Conservation (phyloP, 2,797 vertebrate species). For the Borostomias antarcticus region DNA sequence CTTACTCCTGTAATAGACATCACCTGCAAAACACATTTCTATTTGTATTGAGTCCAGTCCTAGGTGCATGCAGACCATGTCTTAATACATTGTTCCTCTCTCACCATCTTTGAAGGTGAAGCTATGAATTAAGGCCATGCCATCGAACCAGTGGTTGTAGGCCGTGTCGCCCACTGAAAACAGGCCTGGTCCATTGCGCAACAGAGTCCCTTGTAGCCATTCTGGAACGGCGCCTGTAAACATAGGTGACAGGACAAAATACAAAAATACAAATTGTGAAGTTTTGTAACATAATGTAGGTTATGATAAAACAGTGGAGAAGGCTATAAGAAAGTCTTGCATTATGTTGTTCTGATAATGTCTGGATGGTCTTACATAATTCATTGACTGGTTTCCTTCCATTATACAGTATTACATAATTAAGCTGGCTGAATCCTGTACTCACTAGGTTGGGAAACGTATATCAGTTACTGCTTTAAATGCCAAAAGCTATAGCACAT, state of each 20-base stretch:
- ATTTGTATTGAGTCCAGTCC: not conserved
- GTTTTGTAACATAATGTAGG: too few relatives aligned
- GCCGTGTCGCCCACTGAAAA: slow-evolving; percentile 82
- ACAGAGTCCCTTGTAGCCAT: slow-evolving; percentile 87
- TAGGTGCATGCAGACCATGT: not conserved
- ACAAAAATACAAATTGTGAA: not conserved
- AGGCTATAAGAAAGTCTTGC: too few relatives aligned
- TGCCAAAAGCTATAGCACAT: too few relatives aligned
- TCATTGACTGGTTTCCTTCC: too few relatives aligned
- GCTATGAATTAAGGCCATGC: slow-evolving; percentile 89
- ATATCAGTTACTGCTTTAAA: too few relatives aligned
- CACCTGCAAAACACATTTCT: slow-evolving; percentile 73
- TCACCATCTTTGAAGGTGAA: slow-evolving; percentile 89
- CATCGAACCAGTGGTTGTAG: slow-evolving; percentile 97
- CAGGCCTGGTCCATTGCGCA: slow-evolving; percentile 90
- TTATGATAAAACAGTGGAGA: too few relatives aligned
- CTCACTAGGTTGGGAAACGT: too few relatives aligned
- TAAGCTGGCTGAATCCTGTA: too few relatives aligned
- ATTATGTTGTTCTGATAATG: too few relatives aligned
- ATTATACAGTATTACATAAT: too few relatives aligned
- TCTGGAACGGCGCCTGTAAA: slow-evolving; percentile 75
- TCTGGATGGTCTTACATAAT: too few relatives aligned
- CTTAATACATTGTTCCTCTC: not conserved
- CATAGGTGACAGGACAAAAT: slow-evolving; percentile 13
- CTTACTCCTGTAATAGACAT: slow-evolving; percentile 90